Base-by-base conservation (phyloP, 1,140 invertebrate species). In the Piezodorus guildinii region DNA sequence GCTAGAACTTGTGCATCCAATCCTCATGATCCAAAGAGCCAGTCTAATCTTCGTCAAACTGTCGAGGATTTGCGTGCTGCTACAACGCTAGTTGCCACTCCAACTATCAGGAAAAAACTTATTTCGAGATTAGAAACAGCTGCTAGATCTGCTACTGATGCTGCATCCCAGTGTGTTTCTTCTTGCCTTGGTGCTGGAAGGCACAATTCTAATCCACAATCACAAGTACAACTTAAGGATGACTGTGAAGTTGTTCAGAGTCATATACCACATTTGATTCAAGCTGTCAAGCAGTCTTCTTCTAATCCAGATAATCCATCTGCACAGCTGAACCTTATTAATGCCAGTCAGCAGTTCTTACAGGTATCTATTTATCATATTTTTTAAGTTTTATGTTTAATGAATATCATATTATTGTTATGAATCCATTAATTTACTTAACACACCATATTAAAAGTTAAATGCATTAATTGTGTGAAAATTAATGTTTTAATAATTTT, bases 41-140 rank as follows among this genome's bases (percentile, higher is more conserved):
- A 98, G 73, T 85, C 90, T 68, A 84, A 85, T 8, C 73, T 99
- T 0, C 81, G 87, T 27, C 80, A 81, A 60, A 95, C 95, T 0
- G 96, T 95, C 0, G 93, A 98, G 72, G 89, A 96, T 69, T 75
- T 98, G 0, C 78, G 92, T 61, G 86, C 86, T 70, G 94, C 92
- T 12, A 96, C 96, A 0, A 91, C 86, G 60, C 82, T 82, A 4
- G 88, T 90, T 14, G 85, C 86, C 6, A 90, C 81, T 25, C 90
- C 84, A 52, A 87, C 88, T 3, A 76, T 93, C 52, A 84, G 90
- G 66, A 81, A 85, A 9, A 88, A 89, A 73, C 77, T 92, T 1
- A 85, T 94, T 16, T 81, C 82, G 61, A 78, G 85, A 51, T 72
- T 93, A 39, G 88, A 85, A 78, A 74, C 78, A 65, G 89, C 90